phyloP scores from a whole-genome alignment of 2,797 vertebrate genomes.

The Crenichthys baileyi region DNA sequence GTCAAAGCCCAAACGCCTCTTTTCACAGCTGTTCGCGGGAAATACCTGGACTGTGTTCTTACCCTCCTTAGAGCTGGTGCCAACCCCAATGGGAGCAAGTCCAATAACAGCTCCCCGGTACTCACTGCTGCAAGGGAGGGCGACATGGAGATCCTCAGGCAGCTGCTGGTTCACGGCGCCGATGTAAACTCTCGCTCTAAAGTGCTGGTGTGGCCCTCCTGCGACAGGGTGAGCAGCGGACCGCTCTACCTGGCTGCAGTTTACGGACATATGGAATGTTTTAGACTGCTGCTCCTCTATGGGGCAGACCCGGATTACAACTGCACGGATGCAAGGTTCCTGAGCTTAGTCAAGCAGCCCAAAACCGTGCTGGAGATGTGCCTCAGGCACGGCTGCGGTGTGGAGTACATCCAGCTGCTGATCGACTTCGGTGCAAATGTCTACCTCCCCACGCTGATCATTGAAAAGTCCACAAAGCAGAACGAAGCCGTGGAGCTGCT shows the following conservation, averaged over 20 bases:
- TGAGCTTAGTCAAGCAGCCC: conserved; percentile 82
- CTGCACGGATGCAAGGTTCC: conserved; percentile 81
- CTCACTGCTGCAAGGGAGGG: conserved; percentile 90
- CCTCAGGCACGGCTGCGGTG: conserved; percentile 85
- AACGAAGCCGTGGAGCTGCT: conserved; percentile 87
- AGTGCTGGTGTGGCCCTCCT: conserved; percentile 84
- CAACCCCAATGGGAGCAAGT: conserved; percentile 83
- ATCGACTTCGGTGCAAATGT: conserved; percentile 94
- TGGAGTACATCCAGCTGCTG: conserved; percentile 87
- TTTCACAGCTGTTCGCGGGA: conserved; percentile 89
- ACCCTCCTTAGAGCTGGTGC: conserved; percentile 88
- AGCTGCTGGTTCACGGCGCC: conserved; percentile 86
- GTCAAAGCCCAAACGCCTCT: conserved; percentile 95
- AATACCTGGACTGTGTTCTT: conserved; percentile 88
- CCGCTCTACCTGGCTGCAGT: conserved; percentile 91
- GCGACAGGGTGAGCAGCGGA: conserved; percentile 85
- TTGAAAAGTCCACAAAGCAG: conserved; percentile 77
- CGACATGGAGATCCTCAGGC: conserved; percentile 78
- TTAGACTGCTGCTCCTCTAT: conserved; percentile 87
- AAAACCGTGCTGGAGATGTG: conserved; percentile 92
- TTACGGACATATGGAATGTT: conserved; percentile 92
- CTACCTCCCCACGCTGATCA: conserved; percentile 85
- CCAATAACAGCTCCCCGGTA: conserved; percentile 91
- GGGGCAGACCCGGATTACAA: conserved; percentile 94
- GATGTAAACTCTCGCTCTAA: conserved; percentile 87